A percentile compares a stretch with the other conserved stretches of the same genome.
phyloP scores from a whole-genome alignment of 2,113 vertebrate genomes.

The Craseonycteris thonglongyai region DNA sequence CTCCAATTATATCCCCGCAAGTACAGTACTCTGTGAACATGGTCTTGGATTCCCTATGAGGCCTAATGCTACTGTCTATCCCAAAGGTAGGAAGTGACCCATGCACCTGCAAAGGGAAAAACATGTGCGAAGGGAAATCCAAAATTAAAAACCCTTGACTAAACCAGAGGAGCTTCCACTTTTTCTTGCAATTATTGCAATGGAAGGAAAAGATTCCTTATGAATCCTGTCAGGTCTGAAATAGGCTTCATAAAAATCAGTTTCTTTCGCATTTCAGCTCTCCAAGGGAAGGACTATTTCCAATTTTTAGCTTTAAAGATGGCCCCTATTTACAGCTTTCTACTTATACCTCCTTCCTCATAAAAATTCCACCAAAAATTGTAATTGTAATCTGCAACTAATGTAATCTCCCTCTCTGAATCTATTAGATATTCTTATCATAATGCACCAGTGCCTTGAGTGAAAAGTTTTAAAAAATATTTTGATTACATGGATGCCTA shows the following conservation, averaged over 20 bases:
- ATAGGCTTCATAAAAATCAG: not conserved
- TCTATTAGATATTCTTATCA: not conserved
- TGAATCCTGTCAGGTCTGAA: not conserved
- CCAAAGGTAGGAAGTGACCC: slow-evolving; percentile 53
- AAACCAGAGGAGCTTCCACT: not conserved
- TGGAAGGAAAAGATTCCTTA: not conserved
- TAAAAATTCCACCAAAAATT: not conserved
- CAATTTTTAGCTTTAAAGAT: not conserved
- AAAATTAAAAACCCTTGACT: not conserved
- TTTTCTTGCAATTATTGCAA: not conserved
- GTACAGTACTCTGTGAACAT: slow-evolving; percentile 51
- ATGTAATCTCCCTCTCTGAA: not conserved
- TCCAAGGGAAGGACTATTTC: not conserved
- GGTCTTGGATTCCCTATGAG: not conserved
- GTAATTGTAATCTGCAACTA: not conserved
- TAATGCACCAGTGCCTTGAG: not conserved
- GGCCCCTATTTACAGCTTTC: not conserved
- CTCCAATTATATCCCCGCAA: slow-evolving; percentile 59
- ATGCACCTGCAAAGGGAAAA: slow-evolving; percentile 40
- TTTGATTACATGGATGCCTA: not conserved
- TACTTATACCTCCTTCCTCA: not conserved
- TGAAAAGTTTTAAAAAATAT: not conserved
- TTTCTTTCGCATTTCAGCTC: not conserved
- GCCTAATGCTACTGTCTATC: not conserved
- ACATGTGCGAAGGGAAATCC: not conserved